A percentile compares a stretch with the other conserved stretches of the same genome.
phyloP scores from a whole-genome alignment of 2,797 vertebrate genomes.

The Anisognathus igniventris region DNA sequence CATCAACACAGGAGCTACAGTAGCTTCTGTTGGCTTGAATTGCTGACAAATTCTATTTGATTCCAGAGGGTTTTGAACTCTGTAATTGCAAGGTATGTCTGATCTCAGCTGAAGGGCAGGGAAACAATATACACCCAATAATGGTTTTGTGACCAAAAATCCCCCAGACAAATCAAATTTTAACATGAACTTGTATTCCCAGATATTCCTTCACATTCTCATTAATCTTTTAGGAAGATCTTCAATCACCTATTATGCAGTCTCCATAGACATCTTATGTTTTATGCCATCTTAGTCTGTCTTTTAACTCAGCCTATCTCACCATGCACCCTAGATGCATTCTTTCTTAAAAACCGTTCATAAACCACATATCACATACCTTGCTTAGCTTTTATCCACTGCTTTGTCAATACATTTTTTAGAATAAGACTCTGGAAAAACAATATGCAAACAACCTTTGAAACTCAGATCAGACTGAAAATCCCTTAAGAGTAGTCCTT shows the following conservation, averaged over 20 bases:
- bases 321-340: neutral
- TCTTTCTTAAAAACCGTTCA: neutral
- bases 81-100: neutral
- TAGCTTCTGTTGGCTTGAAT: neutral
- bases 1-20: neutral
- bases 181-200: neutral
- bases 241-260: neutral
- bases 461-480: slow-evolving; percentile 31
- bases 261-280: neutral
- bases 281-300: neutral
- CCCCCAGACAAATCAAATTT: neutral
- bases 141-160: neutral
- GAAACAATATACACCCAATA: neutral
- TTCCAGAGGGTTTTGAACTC: neutral
- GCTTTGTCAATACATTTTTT: slow-evolving; percentile 16
- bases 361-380: neutral
- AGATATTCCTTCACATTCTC: neutral
- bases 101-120: neutral
- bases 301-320: neutral
- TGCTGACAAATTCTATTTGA: neutral
- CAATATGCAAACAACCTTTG: neutral
- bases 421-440: slow-evolving; percentile 19
- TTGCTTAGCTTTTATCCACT: slow-evolving; percentile 13
- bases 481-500: neutral
- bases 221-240: neutral